Evolutionary conservation across 1,140 invertebrate species (phyloP).

Genomic region (Drosophila ananassae): DNA sequence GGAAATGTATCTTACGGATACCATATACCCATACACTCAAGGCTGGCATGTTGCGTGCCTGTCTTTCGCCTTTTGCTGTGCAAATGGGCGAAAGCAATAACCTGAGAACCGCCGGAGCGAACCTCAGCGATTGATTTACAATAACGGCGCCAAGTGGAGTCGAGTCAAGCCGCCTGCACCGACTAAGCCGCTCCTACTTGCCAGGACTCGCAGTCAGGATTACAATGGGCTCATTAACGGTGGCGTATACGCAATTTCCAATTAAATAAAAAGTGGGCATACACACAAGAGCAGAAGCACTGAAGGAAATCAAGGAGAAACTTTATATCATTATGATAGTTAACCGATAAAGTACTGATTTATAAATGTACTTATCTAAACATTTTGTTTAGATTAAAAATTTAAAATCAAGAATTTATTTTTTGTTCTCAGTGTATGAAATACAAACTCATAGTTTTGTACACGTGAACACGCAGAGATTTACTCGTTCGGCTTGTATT

Average conservation of each 20-base stretch:
- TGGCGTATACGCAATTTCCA: slow-evolving; percentile 75
- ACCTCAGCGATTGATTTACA: slow-evolving; percentile 73
- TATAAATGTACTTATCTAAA: too few species aligned
- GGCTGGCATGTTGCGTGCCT: slow-evolving; percentile 65
- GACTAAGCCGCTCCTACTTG: slow-evolving; percentile 17
- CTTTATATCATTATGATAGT: too few species aligned
- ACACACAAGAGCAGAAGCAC: slow-evolving; percentile 12
- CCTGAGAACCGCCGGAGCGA: slow-evolving; percentile 35
- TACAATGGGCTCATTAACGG: slow-evolving; percentile 76
- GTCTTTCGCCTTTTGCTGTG: slow-evolving; percentile 30
- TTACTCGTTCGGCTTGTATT: slow-evolving; percentile 64
- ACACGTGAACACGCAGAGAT: slow-evolving; percentile 46
- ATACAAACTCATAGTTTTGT: slow-evolving; percentile 5
- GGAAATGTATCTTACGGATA: slow-evolving; percentile 58
- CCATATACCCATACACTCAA: slow-evolving; percentile 26
- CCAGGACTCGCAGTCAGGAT: slow-evolving; percentile 23
- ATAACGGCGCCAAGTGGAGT: slow-evolving; percentile 55
- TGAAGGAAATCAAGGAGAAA: not conserved
- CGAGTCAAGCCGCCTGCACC: slow-evolving; percentile 17
- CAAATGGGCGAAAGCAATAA: slow-evolving; percentile 43
- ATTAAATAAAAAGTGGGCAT: slow-evolving; percentile 71
- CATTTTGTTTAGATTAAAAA: too few species aligned
- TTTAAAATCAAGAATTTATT: too few species aligned
- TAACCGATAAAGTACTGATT: too few species aligned
- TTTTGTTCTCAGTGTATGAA: slow-evolving; percentile 8